phyloP scores from a whole-genome alignment of 2,113 vertebrate species.

The Prunella himalayana region DNA sequence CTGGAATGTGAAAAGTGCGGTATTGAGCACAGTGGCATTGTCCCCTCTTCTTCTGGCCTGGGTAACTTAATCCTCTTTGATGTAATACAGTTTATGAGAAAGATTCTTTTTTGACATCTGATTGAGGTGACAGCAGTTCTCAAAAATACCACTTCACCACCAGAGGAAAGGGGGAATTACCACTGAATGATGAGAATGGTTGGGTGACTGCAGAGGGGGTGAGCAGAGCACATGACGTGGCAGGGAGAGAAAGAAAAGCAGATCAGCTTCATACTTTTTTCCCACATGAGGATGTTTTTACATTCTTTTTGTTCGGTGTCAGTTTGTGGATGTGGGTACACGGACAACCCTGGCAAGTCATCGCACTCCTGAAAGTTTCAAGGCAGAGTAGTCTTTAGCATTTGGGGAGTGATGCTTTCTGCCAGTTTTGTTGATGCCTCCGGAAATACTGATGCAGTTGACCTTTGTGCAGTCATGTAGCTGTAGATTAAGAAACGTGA shows the following conservation, averaged over 20 bases:
- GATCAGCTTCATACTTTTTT: neutral
- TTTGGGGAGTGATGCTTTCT: neutral
- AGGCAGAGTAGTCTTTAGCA: neutral
- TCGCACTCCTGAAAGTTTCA: neutral
- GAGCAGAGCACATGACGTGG: neutral
- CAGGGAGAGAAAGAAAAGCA: neutral
- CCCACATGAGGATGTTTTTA: neutral
- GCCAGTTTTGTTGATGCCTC: neutral
- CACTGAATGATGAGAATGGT: neutral
- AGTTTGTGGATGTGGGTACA: neutral
- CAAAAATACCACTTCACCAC: neutral
- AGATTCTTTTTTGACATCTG: neutral
- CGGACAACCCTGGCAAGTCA: rapidly evolving
- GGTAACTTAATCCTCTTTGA: neutral
- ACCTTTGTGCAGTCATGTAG: neutral
- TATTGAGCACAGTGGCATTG: neutral
- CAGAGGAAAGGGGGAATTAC: neutral
- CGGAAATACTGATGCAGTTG: neutral
- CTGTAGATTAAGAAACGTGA: neutral
- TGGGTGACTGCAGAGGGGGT: neutral
- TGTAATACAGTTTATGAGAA: neutral
- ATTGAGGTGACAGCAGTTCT: neutral
- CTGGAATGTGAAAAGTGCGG: neutral
- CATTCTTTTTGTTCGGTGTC: neutral
- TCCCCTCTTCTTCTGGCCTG: neutral